Conservation (phyloP, 2,113 vertebrate genomes). For the Shinisaurus crocodilurus region DNA sequence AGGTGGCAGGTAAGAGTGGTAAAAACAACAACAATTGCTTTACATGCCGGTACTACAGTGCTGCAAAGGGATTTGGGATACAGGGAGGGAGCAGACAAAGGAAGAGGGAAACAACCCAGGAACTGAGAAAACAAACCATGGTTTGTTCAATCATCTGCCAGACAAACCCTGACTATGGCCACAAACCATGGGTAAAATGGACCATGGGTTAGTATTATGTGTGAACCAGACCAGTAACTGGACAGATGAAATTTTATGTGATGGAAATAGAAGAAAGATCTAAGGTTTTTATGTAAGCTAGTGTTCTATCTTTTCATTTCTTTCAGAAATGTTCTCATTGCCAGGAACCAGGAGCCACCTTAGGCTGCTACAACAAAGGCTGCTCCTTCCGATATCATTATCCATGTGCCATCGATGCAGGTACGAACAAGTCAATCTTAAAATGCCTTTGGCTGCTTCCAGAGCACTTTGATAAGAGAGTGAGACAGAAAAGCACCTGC, state of each 20-base stretch:
- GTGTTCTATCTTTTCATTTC: slow-evolving; percentile 46
- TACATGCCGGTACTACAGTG: no score
- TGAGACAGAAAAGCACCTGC: background rate
- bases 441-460: background rate
- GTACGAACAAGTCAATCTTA: slow-evolving; percentile 73
- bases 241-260: background rate
- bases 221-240: background rate
- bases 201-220: no score
- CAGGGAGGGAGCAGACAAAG: no score
- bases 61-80: no score
- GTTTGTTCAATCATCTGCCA: no score
- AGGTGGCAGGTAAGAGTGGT: no score
- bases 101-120: no score
- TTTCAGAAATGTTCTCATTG: slow-evolving; percentile 96
- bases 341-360: slow-evolving; percentile 93
- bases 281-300: background rate
- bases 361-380: slow-evolving; percentile 99
- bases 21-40: no score
- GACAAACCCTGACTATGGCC: no score
- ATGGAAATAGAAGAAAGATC: slow-evolving; percentile 19
- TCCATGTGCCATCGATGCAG: slow-evolving; percentile 96
- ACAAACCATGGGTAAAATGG: no score
- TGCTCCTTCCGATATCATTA: slow-evolving; percentile 97
- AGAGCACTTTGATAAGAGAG: background rate
- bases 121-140: no score